These are phyloP conservation scores for Heliconius sara DNA, from an alignment of 2,888 invertebrate genomes.

Conservation along the genomic window DNA sequence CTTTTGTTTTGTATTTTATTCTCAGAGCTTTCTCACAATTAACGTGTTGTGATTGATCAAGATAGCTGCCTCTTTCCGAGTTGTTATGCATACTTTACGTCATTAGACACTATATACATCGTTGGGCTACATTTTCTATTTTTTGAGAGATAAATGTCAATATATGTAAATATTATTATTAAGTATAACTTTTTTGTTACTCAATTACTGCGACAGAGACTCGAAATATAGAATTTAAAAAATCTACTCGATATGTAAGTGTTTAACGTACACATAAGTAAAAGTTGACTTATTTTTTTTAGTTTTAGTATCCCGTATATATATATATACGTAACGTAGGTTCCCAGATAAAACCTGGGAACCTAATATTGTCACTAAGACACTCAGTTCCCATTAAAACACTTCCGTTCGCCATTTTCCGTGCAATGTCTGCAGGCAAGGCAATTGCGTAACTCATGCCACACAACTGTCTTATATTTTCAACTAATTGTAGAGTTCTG, in stretches of 20 bases:
- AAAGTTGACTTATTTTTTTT: too few relatives aligned
- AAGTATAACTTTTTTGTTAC: too few relatives aligned
- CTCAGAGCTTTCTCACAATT: conserved; percentile 73
- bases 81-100: conserved; percentile 33
- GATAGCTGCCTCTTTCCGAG: conserved; percentile 52
- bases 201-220: not conserved
- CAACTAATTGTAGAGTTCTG: not conserved
- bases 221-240: not conserved
- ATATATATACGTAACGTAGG: too few relatives aligned
- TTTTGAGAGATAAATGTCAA: not conserved
- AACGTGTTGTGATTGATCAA: conserved; percentile 59
- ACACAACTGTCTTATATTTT: not conserved
- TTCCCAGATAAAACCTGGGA: too few relatives aligned
- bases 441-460: too few relatives aligned
- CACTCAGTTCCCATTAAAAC: too few relatives aligned
- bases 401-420: too few relatives aligned
- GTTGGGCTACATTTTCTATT: not conserved
- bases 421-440: too few relatives aligned
- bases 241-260: not conserved
- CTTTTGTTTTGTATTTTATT: conserved; percentile 75
- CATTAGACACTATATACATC: not conserved
- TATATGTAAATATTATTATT: not conserved
- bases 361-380: too few relatives aligned
- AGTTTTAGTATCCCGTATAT: too few relatives aligned
- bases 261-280: too few relatives aligned